Base-by-base conservation (phyloP, 2,797 vertebrate species). In the Rhinella marina region DNA sequence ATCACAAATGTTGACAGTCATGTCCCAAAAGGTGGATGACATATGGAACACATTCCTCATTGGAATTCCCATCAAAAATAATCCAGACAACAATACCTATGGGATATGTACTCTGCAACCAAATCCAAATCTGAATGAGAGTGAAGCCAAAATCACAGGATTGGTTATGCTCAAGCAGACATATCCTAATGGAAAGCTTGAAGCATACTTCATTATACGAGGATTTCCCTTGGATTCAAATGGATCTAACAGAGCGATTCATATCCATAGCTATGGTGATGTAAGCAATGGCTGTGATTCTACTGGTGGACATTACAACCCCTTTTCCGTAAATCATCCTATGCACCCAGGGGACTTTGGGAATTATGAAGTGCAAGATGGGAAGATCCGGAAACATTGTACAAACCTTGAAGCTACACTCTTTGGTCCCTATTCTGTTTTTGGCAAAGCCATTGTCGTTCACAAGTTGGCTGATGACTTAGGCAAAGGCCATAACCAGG, bases 281-380 rank as follows among this genome's bases (percentile, higher is more conserved):
- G 91, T 98, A 87, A 96, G 94, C 82, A 90, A 81, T 0, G 96
- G 97, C 23, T 99, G 98, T 5, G 94, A 94, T 32, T 95, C 96
- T 68, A 95, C 96, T 0, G 96, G 96, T 0, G 93, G 96, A 3
- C 98, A 99, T 93, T 99, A 97, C 90, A 98, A 99, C 90, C 98
- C 98, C 0, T 64, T 91, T 29, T 56, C 17, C 0, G 94, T 94
- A 13, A 81, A 92, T 73, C 98, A 99, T 82, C 97, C 98, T 5
- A 72, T 89, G 0, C 98, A 99, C 90, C 97, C 97, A 0, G 98
- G 98, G 61, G 98, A 99, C 92, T 98, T 99, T 17, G 98, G 97
- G 29, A 98, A 99, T 94, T 98, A 98, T 89, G 32, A 61, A 0
- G 89, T 96, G 23, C 93, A 92, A 70, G 90, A 95, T 8, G 97